Conservation (phyloP, 2,888 invertebrate genomes). For the Brenthis daphne region DNA sequence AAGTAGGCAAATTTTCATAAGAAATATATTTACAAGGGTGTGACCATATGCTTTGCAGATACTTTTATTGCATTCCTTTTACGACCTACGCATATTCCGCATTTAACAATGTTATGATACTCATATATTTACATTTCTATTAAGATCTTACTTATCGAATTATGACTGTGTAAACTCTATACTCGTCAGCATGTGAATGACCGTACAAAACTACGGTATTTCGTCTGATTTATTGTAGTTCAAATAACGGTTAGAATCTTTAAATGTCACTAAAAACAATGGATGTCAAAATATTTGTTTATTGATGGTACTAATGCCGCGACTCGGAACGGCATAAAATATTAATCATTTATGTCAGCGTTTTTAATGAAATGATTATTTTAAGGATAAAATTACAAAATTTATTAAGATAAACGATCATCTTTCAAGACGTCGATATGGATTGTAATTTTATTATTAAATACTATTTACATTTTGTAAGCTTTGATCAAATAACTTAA, state of each 20-base stretch:
- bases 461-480: neutral
- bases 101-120: slow-evolving; percentile 19
- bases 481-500: slow-evolving; percentile 8
- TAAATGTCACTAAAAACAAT: slow-evolving; percentile 31
- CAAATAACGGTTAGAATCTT: slow-evolving; percentile 42
- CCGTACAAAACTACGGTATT: slow-evolving; percentile 24
- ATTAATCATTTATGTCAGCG: neutral
- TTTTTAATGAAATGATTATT: neutral
- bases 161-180: slow-evolving; percentile 26
- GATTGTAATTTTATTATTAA: neutral
- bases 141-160: slow-evolving; percentile 36
- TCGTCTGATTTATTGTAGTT: slow-evolving; percentile 19
- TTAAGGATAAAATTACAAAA: neutral
- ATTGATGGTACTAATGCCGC: neutral
- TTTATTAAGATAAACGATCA: neutral
- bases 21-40: slow-evolving; percentile 3
- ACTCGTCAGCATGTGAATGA: slow-evolving; percentile 29
- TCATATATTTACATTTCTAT: slow-evolving; percentile 34
- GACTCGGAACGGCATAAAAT: neutral
- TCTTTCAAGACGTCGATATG: neutral
- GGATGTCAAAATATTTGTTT: slow-evolving; percentile 1
- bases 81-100: slow-evolving; percentile 26
- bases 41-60: slow-evolving; percentile 22
- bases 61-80: slow-evolving; percentile 31
- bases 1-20: slow-evolving; percentile 9